These are phyloP conservation scores for Cantharis rustica DNA, from an alignment of 2,888 invertebrate species.

Conservation along the genomic window DNA sequence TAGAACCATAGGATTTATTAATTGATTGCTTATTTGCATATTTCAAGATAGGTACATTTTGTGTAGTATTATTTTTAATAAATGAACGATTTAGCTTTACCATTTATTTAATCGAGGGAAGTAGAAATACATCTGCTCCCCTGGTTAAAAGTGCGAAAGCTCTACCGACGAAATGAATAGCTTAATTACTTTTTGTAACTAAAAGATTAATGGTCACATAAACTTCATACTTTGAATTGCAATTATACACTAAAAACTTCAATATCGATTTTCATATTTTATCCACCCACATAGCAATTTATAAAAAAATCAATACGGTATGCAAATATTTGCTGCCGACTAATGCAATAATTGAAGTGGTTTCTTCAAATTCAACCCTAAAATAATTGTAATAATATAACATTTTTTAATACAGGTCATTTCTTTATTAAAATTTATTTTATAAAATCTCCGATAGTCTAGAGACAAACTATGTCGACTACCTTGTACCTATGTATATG, in stretches of 20 bases:
- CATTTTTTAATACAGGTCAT: too few relatives aligned
- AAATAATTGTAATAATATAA: too few relatives aligned
- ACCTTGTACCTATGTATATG: not conserved
- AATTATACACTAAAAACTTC: constrained; percentile 38
- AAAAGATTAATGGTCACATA: constrained; percentile 51
- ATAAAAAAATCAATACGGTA: not conserved
- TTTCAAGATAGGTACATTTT: not conserved
- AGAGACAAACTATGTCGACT: not conserved
- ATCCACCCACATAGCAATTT: not conserved
- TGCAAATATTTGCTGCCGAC: not conserved
- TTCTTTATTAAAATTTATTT: too few relatives aligned
- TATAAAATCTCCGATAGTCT: too few relatives aligned
- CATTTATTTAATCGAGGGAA: constrained; percentile 16
- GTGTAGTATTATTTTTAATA: not conserved
- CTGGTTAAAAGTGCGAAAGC: constrained; percentile 9
- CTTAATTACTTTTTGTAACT: constrained; percentile 52
- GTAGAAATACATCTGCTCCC: constrained; percentile 34
- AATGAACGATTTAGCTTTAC: constrained; percentile 21
- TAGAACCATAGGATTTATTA: not conserved
- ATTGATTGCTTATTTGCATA: not conserved
- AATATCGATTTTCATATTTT: constrained; percentile 9
- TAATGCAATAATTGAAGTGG: too few relatives aligned
- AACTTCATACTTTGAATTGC: constrained; percentile 40
- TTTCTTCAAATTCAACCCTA: too few relatives aligned
- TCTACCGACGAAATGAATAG: constrained; percentile 49